phyloP scores from a whole-genome alignment of 2,888 invertebrate genomes.

The Latheticus oryzae region DNA sequence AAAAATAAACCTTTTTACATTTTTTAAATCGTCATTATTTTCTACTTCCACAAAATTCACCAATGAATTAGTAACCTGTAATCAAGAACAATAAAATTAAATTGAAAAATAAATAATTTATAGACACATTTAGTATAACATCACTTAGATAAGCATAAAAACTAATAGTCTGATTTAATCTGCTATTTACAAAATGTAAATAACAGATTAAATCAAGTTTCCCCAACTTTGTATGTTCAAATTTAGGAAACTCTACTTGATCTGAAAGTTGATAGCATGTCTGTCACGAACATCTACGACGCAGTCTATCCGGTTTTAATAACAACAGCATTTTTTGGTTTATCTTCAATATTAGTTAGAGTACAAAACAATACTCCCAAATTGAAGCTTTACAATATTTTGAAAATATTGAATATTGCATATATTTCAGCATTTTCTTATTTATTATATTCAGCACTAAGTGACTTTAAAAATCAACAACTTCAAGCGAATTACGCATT shows the following conservation, averaged over 20 bases:
- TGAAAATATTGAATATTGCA: slow-evolving; percentile 26
- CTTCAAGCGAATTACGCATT: slow-evolving; percentile 27
- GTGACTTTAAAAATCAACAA: slow-evolving; percentile 5
- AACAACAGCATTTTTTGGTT: slow-evolving; percentile 27
- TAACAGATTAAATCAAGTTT: too few species aligned
- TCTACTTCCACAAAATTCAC: too few species aligned
- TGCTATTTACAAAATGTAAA: too few species aligned
- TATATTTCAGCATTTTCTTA: slow-evolving; percentile 22
- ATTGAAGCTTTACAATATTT: slow-evolving; percentile 22
- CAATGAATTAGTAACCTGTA: too few species aligned
- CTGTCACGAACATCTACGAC: slow-evolving; percentile 17
- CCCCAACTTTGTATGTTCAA: too few species aligned
- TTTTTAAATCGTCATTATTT: slow-evolving; percentile 31
- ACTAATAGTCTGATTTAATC: too few species aligned
- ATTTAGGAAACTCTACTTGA: too few species aligned
- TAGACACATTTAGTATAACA: too few species aligned
- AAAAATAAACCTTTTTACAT: slow-evolving; percentile 36
- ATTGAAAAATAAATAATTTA: too few species aligned
- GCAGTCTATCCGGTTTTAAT: slow-evolving; percentile 36
- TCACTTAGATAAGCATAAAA: too few species aligned
- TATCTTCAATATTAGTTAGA: slow-evolving; percentile 32
- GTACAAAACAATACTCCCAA: slow-evolving; percentile 31
- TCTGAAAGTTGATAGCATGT: too few species aligned
- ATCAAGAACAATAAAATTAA: too few species aligned
- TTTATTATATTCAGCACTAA: slow-evolving; percentile 12